These are phyloP conservation scores for Eubucco bourcierii DNA, from an alignment of 2,113 vertebrate genomes.

Conservation along the genomic window DNA sequence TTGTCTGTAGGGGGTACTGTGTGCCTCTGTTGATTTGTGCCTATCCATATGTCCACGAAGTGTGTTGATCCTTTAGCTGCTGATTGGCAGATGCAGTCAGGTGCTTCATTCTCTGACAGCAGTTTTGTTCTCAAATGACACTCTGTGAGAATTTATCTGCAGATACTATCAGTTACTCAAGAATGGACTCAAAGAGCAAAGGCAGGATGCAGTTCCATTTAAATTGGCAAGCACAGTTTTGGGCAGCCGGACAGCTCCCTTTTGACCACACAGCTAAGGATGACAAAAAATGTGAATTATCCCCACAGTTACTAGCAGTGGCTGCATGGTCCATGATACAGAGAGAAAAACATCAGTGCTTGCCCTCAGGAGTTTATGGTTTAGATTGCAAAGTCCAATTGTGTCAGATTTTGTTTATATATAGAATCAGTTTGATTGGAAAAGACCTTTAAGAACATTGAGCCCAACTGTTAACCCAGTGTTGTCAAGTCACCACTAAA, in stretches of 20 bases:
- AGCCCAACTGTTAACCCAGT: too few relatives aligned
- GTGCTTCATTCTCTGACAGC: not conserved
- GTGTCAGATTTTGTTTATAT: not conserved
- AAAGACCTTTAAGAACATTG: too few relatives aligned
- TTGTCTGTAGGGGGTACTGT: not conserved
- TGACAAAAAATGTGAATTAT: not conserved
- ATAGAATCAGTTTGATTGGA: not conserved
- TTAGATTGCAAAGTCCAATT: not conserved
- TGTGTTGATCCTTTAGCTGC: not conserved
- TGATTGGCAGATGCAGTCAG: not conserved
- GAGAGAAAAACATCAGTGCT: not conserved
- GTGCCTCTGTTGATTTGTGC: not conserved
- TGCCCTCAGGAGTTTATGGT: not conserved
- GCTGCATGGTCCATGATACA: not conserved
- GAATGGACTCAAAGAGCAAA: not conserved
- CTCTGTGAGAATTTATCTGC: not conserved
- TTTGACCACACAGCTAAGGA: not conserved
- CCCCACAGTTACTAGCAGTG: not conserved
- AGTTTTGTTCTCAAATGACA: not conserved
- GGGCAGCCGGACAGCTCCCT: not conserved
- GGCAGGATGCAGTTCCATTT: not conserved
- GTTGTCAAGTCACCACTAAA: too few relatives aligned
- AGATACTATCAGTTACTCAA: not conserved
- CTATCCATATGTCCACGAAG: accelerated
- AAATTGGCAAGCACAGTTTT: not conserved